Evolutionary conservation across 2,888 invertebrate genomes (phyloP), one percentile per base, ranked within the genome.

Genomic region (Agelastica alni): DNA sequence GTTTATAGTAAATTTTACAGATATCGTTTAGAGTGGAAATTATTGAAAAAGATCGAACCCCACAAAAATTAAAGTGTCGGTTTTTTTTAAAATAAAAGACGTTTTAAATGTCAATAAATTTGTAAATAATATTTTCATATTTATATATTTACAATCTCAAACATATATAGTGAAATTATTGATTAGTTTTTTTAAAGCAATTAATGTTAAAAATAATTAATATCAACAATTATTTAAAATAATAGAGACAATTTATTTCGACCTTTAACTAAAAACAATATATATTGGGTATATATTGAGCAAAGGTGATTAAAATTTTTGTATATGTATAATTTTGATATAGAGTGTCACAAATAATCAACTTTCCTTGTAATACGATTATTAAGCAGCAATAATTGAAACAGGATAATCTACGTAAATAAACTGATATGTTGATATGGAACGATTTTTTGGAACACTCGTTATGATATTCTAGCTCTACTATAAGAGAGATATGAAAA

Each of bases 121-220:
- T 67, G 64, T 65, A 67, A 65, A 67, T 65, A 67, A 60, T 73
- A 72, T 70, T 69, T 71, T 73, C 71, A 75, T 76, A 75, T 76
- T 71, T 75, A 75, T 75, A 75, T 76, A 76, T 76, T 71, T 76
- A 76, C 75, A 69, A 55, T 62, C 71, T 69, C 67, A 72, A 75
- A 75, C 75, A 75, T 75, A 72, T 71, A 72, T 75, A 75, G 74
- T 71, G 70, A 73, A 69, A 68, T 70, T 66, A 71, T 28, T 14
- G 47, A 48, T 48, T 48, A 48, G 47, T 71, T 69, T 73, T 67
- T 70, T 68, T 66, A 65, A 71, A 74, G 69, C 67, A 72, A 71
- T 70, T 63, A 64, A 65, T 48, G 62, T 70, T 61, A 65, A 65
- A 64, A 65, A 69, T 67, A 63, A 64, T 59, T 62, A n/a, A 53